phyloP scores from a whole-genome alignment of 2,888 invertebrate genomes.

The Xiphydria camelus region DNA sequence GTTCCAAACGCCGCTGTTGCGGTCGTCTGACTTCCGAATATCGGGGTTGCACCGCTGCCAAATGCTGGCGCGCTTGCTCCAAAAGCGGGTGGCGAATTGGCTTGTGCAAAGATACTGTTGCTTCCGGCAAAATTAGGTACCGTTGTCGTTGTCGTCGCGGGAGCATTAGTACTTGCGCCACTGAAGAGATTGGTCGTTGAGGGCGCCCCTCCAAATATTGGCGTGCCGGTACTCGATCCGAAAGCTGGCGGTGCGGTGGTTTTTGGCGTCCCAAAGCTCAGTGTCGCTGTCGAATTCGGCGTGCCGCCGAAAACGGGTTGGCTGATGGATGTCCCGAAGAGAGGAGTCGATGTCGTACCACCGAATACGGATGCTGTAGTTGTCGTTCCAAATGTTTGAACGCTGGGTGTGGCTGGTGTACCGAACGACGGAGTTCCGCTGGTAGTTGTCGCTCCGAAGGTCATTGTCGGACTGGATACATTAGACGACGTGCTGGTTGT shows the following conservation, averaged over 20 bases:
- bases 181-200: slow-evolving; percentile 14
- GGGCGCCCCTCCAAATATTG: slow-evolving; percentile 12
- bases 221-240: slow-evolving; percentile 16
- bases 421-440: slow-evolving; percentile 25
- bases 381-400: slow-evolving; percentile 15
- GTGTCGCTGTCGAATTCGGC: slow-evolving; percentile 10
- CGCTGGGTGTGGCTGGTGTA: slow-evolving; percentile 18
- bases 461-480: background rate
- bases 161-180: slow-evolving; percentile 9
- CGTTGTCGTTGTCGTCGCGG: slow-evolving; percentile 8
- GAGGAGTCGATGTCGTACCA: slow-evolving; percentile 9
- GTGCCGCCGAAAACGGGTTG: slow-evolving; percentile 6
- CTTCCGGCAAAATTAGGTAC: slow-evolving; percentile 8
- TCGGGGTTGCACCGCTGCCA: slow-evolving; percentile 12
- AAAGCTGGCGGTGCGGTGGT: slow-evolving; percentile 23
- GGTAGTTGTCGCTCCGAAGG: slow-evolving; percentile 2
- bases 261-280: slow-evolving; percentile 33
- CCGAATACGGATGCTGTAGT: slow-evolving; percentile 26
- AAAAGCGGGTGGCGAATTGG: slow-evolving; percentile 21
- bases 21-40: slow-evolving; percentile 10
- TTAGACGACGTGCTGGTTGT: background rate
- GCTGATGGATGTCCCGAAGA: slow-evolving; percentile 8
- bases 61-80: slow-evolving; percentile 19
- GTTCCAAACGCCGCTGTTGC: slow-evolving; percentile 13
- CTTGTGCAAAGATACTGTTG: slow-evolving; percentile 18